These are phyloP conservation scores for Megaptera novaeangliae DNA, from an alignment of 2,113 vertebrate genomes.

Conservation along the genomic window DNA sequence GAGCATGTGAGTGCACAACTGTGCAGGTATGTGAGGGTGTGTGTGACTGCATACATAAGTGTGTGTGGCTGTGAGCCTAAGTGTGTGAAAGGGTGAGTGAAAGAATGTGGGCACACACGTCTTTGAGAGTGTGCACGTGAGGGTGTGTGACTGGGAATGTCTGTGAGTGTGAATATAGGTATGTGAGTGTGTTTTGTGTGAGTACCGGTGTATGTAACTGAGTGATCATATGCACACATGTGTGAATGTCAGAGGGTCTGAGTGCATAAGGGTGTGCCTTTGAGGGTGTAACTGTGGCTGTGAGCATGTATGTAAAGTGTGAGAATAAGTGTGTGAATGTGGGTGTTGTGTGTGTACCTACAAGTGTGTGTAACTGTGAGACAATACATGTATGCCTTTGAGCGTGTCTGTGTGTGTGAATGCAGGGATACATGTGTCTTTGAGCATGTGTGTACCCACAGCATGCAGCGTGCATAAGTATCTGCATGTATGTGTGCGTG, in stretches of 20 bases:
- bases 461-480: background rate
- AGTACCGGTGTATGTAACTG: background rate
- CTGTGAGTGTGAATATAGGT: background rate
- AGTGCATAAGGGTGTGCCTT: background rate
- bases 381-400: background rate
- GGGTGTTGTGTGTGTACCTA: background rate
- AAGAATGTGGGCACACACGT: background rate
- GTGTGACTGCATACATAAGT: background rate
- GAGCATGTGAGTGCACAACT: background rate
- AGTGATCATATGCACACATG: background rate
- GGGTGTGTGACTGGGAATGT: background rate
- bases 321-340: background rate
- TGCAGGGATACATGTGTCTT: background rate
- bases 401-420: background rate
- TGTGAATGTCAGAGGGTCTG: background rate
- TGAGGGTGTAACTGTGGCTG: background rate
- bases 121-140: background rate
- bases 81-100: background rate
- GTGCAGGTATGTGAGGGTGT: no score
- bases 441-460: background rate
- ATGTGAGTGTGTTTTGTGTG: background rate
- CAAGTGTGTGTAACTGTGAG: background rate
- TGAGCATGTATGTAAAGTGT: background rate
- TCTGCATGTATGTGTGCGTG: background rate
- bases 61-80: background rate